A percentile compares a stretch with the other conserved stretches of the same genome.
phyloP scores from a whole-genome alignment of 2,113 vertebrate genomes.

The Apteryx owenii region DNA sequence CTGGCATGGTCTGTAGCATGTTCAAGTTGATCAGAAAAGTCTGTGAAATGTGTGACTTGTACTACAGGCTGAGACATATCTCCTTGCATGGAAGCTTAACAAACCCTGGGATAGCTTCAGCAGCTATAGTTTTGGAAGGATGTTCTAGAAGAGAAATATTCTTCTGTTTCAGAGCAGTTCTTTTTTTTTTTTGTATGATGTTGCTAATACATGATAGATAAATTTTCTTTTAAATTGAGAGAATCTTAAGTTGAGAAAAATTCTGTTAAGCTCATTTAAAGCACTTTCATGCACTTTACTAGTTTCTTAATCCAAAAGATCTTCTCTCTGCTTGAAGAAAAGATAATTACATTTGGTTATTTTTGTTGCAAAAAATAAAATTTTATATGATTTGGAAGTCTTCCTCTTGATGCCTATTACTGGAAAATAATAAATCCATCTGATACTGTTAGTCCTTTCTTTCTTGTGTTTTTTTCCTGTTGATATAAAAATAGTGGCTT shows the following conservation, averaged over 20 bases:
- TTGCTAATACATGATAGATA: background rate
- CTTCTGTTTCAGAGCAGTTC: background rate
- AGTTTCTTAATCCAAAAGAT: background rate
- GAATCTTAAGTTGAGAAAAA: background rate
- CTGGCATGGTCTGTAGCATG: background rate
- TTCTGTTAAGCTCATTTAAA: background rate
- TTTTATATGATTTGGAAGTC: background rate
- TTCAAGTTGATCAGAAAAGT: background rate
- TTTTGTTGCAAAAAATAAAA: background rate
- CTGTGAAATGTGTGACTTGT: background rate
- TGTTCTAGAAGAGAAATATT: background rate
- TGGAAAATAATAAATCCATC: background rate
- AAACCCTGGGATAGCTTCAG: background rate
- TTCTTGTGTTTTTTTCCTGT: background rate
- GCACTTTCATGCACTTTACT: background rate
- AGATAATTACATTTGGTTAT: background rate
- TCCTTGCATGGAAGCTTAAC: background rate
- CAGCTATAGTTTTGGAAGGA: background rate
- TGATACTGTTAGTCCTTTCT: background rate
- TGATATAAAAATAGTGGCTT: background rate
- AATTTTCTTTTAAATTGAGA: background rate
- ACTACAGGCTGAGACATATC: background rate
- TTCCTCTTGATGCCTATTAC: background rate
- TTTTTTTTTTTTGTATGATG: background rate
- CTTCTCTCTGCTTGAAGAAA: background rate